Evolutionary conservation across 2,888 invertebrate species (phyloP).

Genomic region (Anagyrus pseudococci): DNA sequence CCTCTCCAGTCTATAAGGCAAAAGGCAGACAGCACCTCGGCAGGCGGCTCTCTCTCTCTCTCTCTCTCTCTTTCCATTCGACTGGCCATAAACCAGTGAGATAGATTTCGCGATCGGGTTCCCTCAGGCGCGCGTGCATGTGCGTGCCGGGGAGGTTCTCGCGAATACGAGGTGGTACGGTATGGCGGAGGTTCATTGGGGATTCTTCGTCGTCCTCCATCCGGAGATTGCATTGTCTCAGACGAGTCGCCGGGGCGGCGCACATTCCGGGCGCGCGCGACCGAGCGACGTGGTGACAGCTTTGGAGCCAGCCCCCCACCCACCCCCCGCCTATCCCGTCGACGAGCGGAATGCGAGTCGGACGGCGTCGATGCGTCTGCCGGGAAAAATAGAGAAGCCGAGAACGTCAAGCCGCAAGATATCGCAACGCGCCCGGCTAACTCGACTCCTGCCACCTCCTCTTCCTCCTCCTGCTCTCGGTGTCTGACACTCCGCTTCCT

Average conservation of each 20-base stretch:
- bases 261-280: neutral
- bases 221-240: slow-evolving; percentile 32
- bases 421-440: too few species aligned
- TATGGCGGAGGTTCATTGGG: slow-evolving; percentile 19
- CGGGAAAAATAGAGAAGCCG: too few species aligned
- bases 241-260: neutral
- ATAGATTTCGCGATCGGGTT: neutral
- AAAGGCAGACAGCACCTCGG: neutral
- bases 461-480: too few species aligned
- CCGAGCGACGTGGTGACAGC: neutral
- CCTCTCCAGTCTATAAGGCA: too few species aligned
- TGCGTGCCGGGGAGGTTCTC: neutral
- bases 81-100: neutral
- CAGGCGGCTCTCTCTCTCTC: too few species aligned
- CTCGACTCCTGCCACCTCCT: too few species aligned
- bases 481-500: too few species aligned
- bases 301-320: neutral
- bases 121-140: neutral
- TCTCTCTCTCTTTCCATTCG: neutral
- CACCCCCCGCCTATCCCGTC: neutral
- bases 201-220: slow-evolving; percentile 29
- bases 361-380: neutral
- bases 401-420: too few species aligned
- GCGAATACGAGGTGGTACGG: neutral
- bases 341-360: neutral